These are phyloP conservation scores for Petrolisthes manimaculis DNA, from an alignment of 2,888 invertebrate species.

Conservation along the genomic window DNA sequence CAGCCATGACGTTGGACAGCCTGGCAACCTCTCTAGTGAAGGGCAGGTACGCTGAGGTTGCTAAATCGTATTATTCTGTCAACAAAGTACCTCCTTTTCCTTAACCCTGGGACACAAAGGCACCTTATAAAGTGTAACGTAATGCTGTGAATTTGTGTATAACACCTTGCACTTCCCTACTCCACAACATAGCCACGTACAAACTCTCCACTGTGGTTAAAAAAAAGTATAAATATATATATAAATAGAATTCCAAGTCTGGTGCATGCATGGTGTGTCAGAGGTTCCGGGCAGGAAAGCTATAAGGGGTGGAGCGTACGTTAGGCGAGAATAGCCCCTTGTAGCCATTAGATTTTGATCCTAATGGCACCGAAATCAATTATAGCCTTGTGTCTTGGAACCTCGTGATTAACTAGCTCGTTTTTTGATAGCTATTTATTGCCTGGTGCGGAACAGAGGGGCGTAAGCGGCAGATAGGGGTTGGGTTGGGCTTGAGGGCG, in stretches of 20 bases:
- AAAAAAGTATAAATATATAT: conserved; percentile 19
- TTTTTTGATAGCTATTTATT: conserved; percentile 59
- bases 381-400: conserved; percentile 56
- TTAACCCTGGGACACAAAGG: not conserved
- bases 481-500: conserved; percentile 42
- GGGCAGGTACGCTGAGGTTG: conserved; percentile 38
- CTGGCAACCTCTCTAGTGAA: conserved; percentile 54
- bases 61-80: conserved; percentile 38
- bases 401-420: conserved; percentile 59
- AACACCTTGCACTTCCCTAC: not conserved
- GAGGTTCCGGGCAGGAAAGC: conserved; percentile 37
- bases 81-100: not conserved
- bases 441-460: conserved; percentile 30
- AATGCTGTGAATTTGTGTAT: not conserved
- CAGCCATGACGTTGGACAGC: conserved; percentile 23
- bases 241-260: conserved; percentile 50
- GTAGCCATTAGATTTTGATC: conserved; percentile 56
- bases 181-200: not conserved
- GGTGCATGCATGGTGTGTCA: conserved; percentile 54
- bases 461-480: conserved; percentile 46
- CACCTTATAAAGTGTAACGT: not conserved
- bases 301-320: conserved; percentile 38
- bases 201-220: conserved; percentile 25
- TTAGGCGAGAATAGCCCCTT: conserved; percentile 53
- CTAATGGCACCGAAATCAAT: conserved; percentile 58